Evolutionary conservation across 2,113 vertebrate genomes (phyloP).

Genomic region (Dicrurus megarhynchus): DNA sequence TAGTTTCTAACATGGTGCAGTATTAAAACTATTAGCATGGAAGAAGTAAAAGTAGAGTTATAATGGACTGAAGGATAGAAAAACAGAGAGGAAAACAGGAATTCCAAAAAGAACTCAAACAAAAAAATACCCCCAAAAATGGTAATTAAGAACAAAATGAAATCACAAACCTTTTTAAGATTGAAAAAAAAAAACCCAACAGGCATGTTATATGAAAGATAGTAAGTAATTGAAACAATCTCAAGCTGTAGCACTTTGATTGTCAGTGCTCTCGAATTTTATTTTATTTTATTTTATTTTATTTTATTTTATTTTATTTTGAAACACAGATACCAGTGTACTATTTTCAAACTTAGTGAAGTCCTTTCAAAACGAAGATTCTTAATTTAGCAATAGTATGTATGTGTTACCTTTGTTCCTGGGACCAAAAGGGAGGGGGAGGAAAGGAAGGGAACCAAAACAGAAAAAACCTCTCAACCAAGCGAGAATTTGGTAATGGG

Average conservation of each 20-base stretch:
- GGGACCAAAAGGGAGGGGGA: background rate
- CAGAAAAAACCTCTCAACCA: background rate
- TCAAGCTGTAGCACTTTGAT: background rate
- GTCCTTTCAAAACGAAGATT: background rate
- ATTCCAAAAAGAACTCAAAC: background rate
- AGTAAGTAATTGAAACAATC: background rate
- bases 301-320: background rate
- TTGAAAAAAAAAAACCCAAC: background rate
- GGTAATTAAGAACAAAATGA: background rate
- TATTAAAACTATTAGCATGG: background rate
- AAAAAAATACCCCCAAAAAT: background rate
- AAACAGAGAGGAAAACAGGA: background rate
- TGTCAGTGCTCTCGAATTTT: background rate
- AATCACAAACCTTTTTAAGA: background rate
- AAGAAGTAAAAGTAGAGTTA: background rate
- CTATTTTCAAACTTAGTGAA: background rate
- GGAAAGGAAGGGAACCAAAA: background rate
- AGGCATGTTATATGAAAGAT: background rate
- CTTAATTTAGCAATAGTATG: background rate
- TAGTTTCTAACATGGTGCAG: background rate
- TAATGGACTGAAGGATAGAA: background rate
- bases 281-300: background rate
- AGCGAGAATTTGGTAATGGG: fast-evolving
- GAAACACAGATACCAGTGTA: background rate
- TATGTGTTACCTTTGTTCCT: background rate